These are phyloP conservation scores for Masnerella sp. DNA, from an alignment of 2,888 invertebrate genomes.

Conservation along the genomic window DNA sequence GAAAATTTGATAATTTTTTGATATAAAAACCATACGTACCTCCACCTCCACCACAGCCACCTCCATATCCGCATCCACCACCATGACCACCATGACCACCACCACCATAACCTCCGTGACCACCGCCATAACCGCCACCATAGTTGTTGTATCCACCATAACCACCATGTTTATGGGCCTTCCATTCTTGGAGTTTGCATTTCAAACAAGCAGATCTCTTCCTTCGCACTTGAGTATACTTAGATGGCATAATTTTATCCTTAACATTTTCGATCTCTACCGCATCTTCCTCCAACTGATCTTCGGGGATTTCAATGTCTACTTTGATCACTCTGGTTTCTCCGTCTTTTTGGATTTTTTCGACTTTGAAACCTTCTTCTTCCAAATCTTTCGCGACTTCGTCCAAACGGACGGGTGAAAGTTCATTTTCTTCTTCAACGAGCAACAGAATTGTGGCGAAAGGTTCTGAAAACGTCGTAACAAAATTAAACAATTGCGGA, in stretches of 20 bases:
- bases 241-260: slow-evolving; percentile 36
- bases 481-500: neutral
- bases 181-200: slow-evolving; percentile 62
- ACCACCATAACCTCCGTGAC: slow-evolving; percentile 53
- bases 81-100: too few relatives aligned
- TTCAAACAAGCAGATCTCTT: slow-evolving; percentile 68
- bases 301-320: slow-evolving; percentile 62
- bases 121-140: slow-evolving; percentile 28
- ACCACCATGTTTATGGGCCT: slow-evolving; percentile 41
- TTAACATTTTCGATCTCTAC: slow-evolving; percentile 36
- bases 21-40: too few relatives aligned
- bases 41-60: too few relatives aligned
- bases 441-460: slow-evolving; percentile 70
- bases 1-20: too few relatives aligned
- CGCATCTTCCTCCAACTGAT: slow-evolving; percentile 43
- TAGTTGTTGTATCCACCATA: slow-evolving; percentile 42
- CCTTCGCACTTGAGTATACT: slow-evolving; percentile 66
- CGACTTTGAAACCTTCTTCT: slow-evolving; percentile 68
- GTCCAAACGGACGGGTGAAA: slow-evolving; percentile 67
- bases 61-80: too few relatives aligned
- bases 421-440: slow-evolving; percentile 69
- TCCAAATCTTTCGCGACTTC: slow-evolving; percentile 71
- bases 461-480: slow-evolving; percentile 66
- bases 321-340: slow-evolving; percentile 67
- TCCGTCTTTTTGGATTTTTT: slow-evolving; percentile 66